Evolutionary conservation across 2,113 vertebrate species (phyloP), one percentile per base, ranked within the genome.

Genomic region (Nothocercus nigrocapillus): DNA sequence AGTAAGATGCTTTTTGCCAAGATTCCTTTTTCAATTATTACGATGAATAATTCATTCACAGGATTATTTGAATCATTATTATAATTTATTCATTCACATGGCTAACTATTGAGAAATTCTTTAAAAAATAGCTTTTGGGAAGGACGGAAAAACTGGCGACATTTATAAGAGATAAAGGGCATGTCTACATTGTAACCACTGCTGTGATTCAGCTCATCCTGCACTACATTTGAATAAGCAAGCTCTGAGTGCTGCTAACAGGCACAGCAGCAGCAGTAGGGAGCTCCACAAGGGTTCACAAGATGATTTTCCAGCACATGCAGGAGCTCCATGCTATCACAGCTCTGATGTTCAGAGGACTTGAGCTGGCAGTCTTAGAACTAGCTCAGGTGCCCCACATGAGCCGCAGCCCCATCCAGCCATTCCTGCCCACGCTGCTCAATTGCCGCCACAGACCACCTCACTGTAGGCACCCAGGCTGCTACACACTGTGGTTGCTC

Each of bases 11-110:
- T 82, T 79, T 86, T 75, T 86, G 42, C 44, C 30, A 83, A 83
- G 56, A 73, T 42, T 78, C 51, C 15, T 83, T 91, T 91, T 90
- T 68, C 94, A 83, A 27, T 93, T 85, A 72, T 81, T 79, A 76
- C 8, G 66, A 84, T 93, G 69, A 96, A 93, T 95, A 91, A 95
- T 92, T 94, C 49, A 94, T 95, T 95, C n/a, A 22, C 2, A 8
- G 13, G 72, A 66, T 85, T 93, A 63, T 90, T 94, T 79, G 58
- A 88, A 94, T 90, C 17, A 69, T 63, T 66, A 92, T 85, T 66
- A 78, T 54, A 69, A 79, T 94, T 82, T 94, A 83, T 95, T 96
- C 68, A 72, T 93, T 88, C 9, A 13, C 15, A 3, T 24, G 42
- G 61, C 76, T 93, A 91, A 61, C 79, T 75, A 9, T 22, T 83